These are phyloP conservation scores for Tigriopus japonicus DNA, from an alignment of 1,140 invertebrate species.

Conservation along the genomic window DNA sequence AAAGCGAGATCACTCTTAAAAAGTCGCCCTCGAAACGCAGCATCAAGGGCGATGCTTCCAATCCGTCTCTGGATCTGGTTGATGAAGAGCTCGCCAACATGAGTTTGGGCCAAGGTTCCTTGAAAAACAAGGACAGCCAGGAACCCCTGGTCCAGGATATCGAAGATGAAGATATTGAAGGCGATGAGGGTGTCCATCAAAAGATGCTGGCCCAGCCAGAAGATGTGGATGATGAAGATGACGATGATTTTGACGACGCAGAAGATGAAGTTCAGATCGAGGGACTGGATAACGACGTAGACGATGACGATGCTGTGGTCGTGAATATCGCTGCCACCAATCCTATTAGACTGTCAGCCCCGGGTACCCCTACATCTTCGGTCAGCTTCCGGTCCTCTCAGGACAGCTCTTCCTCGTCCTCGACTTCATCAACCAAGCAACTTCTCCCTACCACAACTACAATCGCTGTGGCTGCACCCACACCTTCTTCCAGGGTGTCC, in stretches of 20 bases:
- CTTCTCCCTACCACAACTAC: neutral
- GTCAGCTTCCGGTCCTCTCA: constrained; percentile 1
- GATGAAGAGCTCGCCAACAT: constrained; percentile 11
- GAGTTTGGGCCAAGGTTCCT: neutral
- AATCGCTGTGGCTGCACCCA: neutral
- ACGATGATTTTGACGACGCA: neutral
- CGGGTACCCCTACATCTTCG: neutral
- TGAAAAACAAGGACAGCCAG: neutral
- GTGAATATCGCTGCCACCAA: neutral
- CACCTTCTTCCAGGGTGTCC: neutral
- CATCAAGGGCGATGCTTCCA: neutral
- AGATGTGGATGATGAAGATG: neutral
- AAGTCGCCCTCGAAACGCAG: neutral
- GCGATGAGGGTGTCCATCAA: neutral
- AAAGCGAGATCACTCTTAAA: neutral
- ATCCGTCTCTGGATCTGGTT: neutral
- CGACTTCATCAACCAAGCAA: neutral
- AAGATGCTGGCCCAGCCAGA: neutral
- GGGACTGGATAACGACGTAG: neutral
- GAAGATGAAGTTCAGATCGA: neutral
- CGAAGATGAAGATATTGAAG: neutral
- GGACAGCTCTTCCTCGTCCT: neutral
- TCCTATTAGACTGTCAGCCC: neutral
- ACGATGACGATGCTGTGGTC: neutral
- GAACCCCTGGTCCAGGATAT: neutral